Base-by-base conservation (phyloP, 2,888 invertebrate species). In the Pachycephus smyrnensis region DNA sequence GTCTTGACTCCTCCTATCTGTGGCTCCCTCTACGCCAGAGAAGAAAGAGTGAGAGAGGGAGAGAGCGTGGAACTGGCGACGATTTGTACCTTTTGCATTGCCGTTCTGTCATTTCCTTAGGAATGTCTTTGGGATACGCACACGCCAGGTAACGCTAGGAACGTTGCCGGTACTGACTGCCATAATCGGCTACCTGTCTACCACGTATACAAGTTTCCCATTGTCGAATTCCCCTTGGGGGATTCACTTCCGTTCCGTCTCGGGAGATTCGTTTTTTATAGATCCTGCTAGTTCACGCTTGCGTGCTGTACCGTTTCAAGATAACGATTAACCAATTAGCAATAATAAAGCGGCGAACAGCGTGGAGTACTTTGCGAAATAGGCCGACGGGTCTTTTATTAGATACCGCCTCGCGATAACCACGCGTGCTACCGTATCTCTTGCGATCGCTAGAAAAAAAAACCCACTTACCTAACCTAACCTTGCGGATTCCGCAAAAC, bases 1-100 rank as follows among this genome's bases (percentile, higher is more conserved):
- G 77, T 79, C 77, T 80, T 76, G 77, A 79, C 84, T 84, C 80
- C 84, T 82, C 81, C 73, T 81, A 79, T 32, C 31, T 9, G 71
- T 79, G 77, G 69, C 75, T 75, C 79, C 71, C 12, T 71, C 71
- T 31, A 12, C 71, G 71, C 2, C 71, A 23, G 0, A 1, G 55
- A 55, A 1, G 4, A 35, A 35, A 35, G 35, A 35, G 6, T 1
- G 35, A 3, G 1, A 23, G 9, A 4, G 23, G 23, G 0, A 55
- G 9, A 55, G 23, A 55, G 40, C 40, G 6, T 6, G 15, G 40
- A 3, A 40, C 40, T 40, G 4, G 2, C 6, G 55, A 55, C 55
- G 55, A 55, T 9, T 55, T 55, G 2, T 55, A 55, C 55, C 55
- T 55, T 55, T 55, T 55, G 55, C 55, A 55, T 55, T 55, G 55